Conservation (phyloP, 1,140 invertebrate species). For the Calliopsis andreniformis region DNA sequence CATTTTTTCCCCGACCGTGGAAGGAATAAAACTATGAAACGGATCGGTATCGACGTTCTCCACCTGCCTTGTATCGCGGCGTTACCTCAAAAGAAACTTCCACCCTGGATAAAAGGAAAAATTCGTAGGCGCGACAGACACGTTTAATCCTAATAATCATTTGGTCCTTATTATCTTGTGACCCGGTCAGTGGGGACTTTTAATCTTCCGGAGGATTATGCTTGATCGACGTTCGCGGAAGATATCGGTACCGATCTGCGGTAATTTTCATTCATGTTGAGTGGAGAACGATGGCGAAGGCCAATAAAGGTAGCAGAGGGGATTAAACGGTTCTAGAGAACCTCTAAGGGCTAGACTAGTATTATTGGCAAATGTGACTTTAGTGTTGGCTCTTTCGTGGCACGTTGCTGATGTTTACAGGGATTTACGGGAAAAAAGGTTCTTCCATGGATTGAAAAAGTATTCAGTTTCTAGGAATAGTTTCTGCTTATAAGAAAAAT, state of each 20-base stretch:
- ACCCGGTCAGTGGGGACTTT: slow-evolving; percentile 23
- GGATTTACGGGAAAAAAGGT: too few species aligned
- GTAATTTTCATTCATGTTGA: not conserved
- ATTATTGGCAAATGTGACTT: too few species aligned
- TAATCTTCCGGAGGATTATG: slow-evolving; percentile 11
- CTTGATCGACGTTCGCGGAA: slow-evolving; percentile 9
- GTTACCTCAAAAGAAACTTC: slow-evolving; percentile 43
- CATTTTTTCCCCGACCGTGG: slow-evolving; percentile 64
- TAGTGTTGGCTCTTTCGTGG: too few species aligned
- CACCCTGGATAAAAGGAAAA: slow-evolving; percentile 17
- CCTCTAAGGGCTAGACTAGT: too few species aligned
- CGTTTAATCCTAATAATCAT: slow-evolving; percentile 64
- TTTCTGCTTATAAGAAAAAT: too few species aligned
- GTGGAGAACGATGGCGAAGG: not conserved
- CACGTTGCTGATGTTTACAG: too few species aligned
- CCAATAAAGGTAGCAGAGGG: too few species aligned
- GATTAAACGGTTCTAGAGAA: too few species aligned
- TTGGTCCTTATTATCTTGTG: slow-evolving; percentile 47
- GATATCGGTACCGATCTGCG: not conserved
- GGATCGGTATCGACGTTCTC: slow-evolving; percentile 53
- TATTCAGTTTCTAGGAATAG: too few species aligned
- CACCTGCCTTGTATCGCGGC: slow-evolving; percentile 54
- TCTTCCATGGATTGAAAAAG: too few species aligned
- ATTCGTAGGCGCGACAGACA: slow-evolving; percentile 61
- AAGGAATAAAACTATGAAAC: slow-evolving; percentile 67